Percentiles rank a stretch among this genome's conserved stretches.
phyloP scores from a whole-genome alignment of 2,888 invertebrate species.

The Leptarthrus brevirostris region DNA sequence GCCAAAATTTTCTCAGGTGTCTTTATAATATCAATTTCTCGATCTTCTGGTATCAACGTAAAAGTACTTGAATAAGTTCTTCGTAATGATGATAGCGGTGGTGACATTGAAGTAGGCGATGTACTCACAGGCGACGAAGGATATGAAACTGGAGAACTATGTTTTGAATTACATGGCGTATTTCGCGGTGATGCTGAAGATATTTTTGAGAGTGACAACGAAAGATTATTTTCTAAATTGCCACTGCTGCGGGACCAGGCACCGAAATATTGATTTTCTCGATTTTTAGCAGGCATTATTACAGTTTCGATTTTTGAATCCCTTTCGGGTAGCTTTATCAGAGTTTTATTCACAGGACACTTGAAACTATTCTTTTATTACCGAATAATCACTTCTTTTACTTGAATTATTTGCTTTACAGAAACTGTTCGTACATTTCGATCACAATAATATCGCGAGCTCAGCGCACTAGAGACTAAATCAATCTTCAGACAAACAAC shows the following conservation, averaged over 20 bases:
- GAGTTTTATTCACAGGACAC: slow-evolving; percentile 27
- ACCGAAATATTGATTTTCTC: slow-evolving; percentile 53
- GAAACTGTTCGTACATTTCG: background rate
- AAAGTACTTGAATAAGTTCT: slow-evolving; percentile 72
- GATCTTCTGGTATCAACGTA: slow-evolving; percentile 73
- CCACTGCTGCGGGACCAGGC: slow-evolving; percentile 53
- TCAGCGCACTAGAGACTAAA: slow-evolving; percentile 51
- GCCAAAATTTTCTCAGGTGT: background rate
- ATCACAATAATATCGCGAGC: slow-evolving; percentile 13
- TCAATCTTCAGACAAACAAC: slow-evolving; percentile 52
- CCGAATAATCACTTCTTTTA: background rate
- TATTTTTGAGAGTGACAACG: slow-evolving; percentile 33
- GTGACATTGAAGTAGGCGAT: slow-evolving; percentile 70
- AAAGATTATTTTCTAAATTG: slow-evolving; percentile 32
- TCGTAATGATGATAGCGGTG: slow-evolving; percentile 71
- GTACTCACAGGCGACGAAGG: slow-evolving; percentile 67
- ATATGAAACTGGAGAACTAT: slow-evolving; percentile 52
- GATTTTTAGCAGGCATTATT: slow-evolving; percentile 55
- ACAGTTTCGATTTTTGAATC: background rate
- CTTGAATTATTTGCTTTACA: background rate
- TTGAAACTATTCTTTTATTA: background rate
- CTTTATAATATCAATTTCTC: slow-evolving; percentile 66
- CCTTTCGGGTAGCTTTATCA: slow-evolving; percentile 20
- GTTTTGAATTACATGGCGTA: slow-evolving; percentile 52
- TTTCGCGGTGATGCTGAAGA: slow-evolving; percentile 45